Conservation (phyloP, 2,888 invertebrate genomes). For the Meghimatium bilineatum region DNA sequence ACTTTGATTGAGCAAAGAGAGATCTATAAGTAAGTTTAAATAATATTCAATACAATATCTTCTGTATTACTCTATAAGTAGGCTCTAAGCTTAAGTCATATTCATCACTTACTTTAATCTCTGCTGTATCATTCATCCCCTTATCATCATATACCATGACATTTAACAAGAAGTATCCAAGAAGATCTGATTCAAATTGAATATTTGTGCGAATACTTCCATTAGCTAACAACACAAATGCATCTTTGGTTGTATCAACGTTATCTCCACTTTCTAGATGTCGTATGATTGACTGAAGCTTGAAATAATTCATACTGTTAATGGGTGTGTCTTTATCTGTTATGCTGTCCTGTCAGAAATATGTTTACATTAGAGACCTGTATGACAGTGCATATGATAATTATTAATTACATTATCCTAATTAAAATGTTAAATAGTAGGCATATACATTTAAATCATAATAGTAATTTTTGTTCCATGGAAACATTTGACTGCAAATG, state of each 20-base stretch:
- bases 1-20: too few relatives aligned
- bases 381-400: neutral
- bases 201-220: conserved; percentile 87
- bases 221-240: conserved; percentile 64
- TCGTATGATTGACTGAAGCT: neutral
- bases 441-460: too few relatives aligned
- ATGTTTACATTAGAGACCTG: neutral
- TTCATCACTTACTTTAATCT: conserved; percentile 31
- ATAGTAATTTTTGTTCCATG: too few relatives aligned
- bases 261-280: neutral
- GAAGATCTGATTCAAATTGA: conserved; percentile 96
- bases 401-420: neutral
- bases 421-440: too few relatives aligned
- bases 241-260: conserved; percentile 40
- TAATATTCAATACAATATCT: too few relatives aligned
- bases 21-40: neutral
- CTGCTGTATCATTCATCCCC: conserved; percentile 39
- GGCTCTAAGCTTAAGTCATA: too few relatives aligned
- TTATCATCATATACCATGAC: conserved; percentile 55
- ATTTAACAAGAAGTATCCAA: conserved; percentile 87
- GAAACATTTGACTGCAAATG: too few relatives aligned
- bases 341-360: neutral
- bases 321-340: conserved; percentile 40
- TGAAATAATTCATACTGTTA: conserved; percentile 42
- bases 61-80: too few relatives aligned